These are phyloP conservation scores for Danio rerio DNA, from an alignment of 2,113 vertebrate genomes.

Conservation along the genomic window DNA sequence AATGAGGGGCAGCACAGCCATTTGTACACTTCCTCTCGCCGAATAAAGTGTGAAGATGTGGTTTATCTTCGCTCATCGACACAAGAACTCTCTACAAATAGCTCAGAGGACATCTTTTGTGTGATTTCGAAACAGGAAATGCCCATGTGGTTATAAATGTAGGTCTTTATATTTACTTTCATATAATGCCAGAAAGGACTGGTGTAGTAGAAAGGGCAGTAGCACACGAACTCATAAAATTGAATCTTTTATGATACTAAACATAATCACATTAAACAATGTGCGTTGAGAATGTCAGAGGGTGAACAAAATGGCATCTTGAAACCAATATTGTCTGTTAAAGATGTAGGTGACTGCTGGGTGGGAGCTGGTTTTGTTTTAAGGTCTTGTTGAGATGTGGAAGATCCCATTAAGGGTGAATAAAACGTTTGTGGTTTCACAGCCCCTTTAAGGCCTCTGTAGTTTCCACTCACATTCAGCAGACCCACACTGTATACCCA, in stretches of 20 bases:
- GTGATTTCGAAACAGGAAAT: constrained; percentile 25
- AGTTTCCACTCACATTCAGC: constrained; percentile 38
- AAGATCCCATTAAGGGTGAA: constrained; percentile 26
- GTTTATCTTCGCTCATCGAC: neutral
- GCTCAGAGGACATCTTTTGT: constrained; percentile 11
- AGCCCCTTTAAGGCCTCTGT: constrained; percentile 18
- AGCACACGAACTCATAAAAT: neutral
- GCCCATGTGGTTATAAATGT: constrained; percentile 28
- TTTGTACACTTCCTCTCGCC: neutral
- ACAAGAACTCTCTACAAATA: constrained; percentile 9
- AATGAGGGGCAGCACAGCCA: neutral
- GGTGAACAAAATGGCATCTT: neutral
- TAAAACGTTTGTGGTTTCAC: constrained; percentile 9
- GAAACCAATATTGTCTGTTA: neutral
- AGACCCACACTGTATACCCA: neutral
- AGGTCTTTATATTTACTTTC: neutral
- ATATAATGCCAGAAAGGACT: neutral
- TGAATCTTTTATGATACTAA: neutral
- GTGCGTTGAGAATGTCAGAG: neutral
- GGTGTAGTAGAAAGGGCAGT: neutral
- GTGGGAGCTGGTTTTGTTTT: constrained; percentile 34
- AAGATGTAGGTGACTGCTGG: constrained; percentile 17
- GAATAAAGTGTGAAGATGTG: constrained; percentile 2
- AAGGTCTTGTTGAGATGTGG: constrained; percentile 27
- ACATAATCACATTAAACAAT: neutral